Conservation (phyloP, 1,140 invertebrate species). For the Caenorhabditis briggsae region DNA sequence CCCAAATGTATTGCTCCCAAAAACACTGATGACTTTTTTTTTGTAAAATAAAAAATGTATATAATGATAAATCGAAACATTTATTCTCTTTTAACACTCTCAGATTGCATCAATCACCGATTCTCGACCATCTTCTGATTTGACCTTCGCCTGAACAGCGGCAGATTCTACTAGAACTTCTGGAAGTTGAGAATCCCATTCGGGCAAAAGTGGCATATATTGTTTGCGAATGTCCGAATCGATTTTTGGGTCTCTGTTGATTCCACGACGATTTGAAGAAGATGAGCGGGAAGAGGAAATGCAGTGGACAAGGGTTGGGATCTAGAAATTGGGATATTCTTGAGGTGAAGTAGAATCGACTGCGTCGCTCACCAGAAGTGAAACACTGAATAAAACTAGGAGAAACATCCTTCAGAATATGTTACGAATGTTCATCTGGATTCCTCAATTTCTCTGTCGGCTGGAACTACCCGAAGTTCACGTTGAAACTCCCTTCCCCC, state of each 20-base stretch:
- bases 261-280: constrained; percentile 8
- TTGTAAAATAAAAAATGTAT: no score
- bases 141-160: background rate
- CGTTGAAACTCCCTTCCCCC: background rate
- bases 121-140: constrained; percentile 26
- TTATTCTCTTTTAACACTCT: background rate
- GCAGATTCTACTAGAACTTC: constrained; percentile 32
- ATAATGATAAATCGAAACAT: background rate
- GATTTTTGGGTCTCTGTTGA: constrained; percentile 35
- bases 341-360: no score
- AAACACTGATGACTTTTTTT: no score
- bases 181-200: constrained; percentile 45
- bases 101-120: constrained; percentile 7
- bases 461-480: no score
- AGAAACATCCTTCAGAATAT: background rate
- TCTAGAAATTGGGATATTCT: background rate
- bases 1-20: no score
- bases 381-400: constrained; percentile 43
- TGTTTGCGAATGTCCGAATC: background rate
- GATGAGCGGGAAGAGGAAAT: constrained; percentile 20
- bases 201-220: constrained; percentile 12
- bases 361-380: constrained; percentile 14
- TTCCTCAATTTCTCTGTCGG: no score
- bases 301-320: constrained; percentile 15
- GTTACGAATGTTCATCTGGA: no score